Base-by-base conservation (phyloP, 2,888 invertebrate genomes). In the Pyrgus malvae region DNA sequence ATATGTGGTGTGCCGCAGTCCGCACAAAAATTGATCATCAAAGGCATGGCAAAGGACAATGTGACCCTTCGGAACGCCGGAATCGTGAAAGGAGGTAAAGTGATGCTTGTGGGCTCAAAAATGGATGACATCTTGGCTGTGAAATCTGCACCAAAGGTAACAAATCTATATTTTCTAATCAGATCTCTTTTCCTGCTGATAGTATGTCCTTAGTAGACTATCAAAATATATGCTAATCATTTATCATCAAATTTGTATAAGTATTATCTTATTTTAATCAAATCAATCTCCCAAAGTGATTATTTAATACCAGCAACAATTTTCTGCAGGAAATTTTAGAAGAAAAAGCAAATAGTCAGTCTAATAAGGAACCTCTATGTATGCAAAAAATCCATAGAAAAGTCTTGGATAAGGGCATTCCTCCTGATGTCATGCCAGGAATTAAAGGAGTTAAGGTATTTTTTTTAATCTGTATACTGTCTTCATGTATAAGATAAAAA, bases 101-200 rank as follows among this genome's bases (percentile, higher is more conserved):
- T 97, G 48, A 96, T 97, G 96, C 93, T 97, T 62, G 95, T 98
- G 56, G 97, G 97, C 49, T 97, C 97, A 29, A 97, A 96, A 70
- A 91, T 97, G 81, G 95, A 94, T 78, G 97, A 97, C 74, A 95
- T 97, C 51, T 83, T 97, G 69, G 94, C 95, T 64, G 94, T 97
- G 50, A 95, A 95, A 58, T 93, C 94, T 70, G 94, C 95, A 63
- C 93, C 93, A 67, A 93, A 94, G 90, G 93, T 92, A 74, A 3
- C 1, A 8, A 17, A 17, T 16, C 2, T 16, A 8, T 2, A 11
- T 3, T 29, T 29, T 2, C 11, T n/a, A n/a, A n/a, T n/a, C n/a
- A n/a, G n/a, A n/a, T n/a, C n/a, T n/a, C n/a, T n/a, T n/a, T n/a
- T n/a, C n/a, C n/a, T n/a, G n/a, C 31, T 31, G 11, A 23, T 2